Conservation (phyloP, 2,888 invertebrate species). For the Cheilosia variabilis region DNA sequence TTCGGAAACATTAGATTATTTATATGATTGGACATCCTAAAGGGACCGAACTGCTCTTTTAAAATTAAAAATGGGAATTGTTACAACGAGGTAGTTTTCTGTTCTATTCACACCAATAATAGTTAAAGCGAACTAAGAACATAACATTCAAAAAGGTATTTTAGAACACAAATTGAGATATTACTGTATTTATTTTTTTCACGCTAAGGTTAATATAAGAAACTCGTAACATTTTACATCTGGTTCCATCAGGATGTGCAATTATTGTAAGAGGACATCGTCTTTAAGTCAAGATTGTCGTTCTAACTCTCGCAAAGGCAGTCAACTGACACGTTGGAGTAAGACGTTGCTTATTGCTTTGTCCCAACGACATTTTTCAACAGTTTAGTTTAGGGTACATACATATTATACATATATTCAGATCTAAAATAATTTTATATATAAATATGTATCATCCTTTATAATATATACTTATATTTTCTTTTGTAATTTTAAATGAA, state of each 20-base stretch:
- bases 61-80: no score
- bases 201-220: slow-evolving; percentile 50
- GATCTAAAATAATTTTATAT: slow-evolving; percentile 54
- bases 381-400: slow-evolving; percentile 35
- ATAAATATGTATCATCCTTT: slow-evolving; percentile 46
- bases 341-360: slow-evolving; percentile 16
- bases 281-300: slow-evolving; percentile 1
- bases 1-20: no score
- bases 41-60: no score
- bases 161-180: no score
- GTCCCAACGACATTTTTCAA: slow-evolving; percentile 33
- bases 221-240: slow-evolving; percentile 33
- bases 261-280: slow-evolving; percentile 7
- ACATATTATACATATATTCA: slow-evolving; percentile 27
- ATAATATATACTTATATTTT: slow-evolving; percentile 34
- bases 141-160: no score
- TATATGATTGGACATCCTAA: no score
- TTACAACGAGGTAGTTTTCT: no score
- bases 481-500: slow-evolving; percentile 50
- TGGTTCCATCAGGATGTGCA: slow-evolving; percentile 16
- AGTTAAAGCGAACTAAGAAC: no score
- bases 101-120: no score
- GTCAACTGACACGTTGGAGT: background rate
- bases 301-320: slow-evolving; percentile 2
- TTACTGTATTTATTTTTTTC: slow-evolving; percentile 20